These are phyloP conservation scores for Acanthurus lineatus DNA, from an alignment of 2,797 vertebrate genomes.

Conservation along the genomic window DNA sequence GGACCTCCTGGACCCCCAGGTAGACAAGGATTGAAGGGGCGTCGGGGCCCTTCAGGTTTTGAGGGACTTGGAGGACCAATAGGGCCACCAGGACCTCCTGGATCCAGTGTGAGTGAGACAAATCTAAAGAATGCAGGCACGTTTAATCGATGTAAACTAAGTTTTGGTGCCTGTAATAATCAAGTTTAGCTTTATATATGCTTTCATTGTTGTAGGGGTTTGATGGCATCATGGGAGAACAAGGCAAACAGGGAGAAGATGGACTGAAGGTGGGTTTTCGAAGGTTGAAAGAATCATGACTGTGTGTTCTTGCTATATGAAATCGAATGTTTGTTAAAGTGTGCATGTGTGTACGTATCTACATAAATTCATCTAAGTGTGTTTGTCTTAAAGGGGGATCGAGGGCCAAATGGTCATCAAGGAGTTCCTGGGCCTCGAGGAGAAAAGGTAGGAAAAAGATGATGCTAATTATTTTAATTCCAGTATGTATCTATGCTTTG, in stretches of 20 bases:
- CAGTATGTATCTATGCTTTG: not conserved
- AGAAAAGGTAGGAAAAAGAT: slow-evolving; percentile 76
- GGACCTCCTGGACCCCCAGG: slow-evolving; percentile 81
- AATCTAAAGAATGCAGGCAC: not conserved
- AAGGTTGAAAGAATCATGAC: not conserved
- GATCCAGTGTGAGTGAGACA: slow-evolving; percentile 74
- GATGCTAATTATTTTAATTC: not conserved
- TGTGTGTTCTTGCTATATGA: not conserved
- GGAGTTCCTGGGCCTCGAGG: slow-evolving; percentile 80
- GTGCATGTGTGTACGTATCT: not conserved
- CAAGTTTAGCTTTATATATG: not conserved
- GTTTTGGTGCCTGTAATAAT: not conserved
- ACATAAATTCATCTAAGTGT: not conserved
- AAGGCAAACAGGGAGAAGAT: slow-evolving; percentile 82
- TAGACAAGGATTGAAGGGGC: slow-evolving; percentile 78
- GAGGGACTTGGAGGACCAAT: slow-evolving; percentile 74
- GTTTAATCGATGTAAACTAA: not conserved
- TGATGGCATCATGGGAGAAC: slow-evolving; percentile 84
- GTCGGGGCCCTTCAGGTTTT: slow-evolving; percentile 75
- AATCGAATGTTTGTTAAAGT: not conserved
- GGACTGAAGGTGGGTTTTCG: slow-evolving; percentile 79
- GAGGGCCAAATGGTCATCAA: slow-evolving; percentile 75
- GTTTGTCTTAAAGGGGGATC: slow-evolving; percentile 71
- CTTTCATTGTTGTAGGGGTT: slow-evolving; percentile 73
- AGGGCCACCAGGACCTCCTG: slow-evolving; percentile 78